A percentile compares a stretch with the other conserved stretches of the same genome.
phyloP scores from a whole-genome alignment of 2,797 vertebrate genomes.

The Remorina albescens region DNA sequence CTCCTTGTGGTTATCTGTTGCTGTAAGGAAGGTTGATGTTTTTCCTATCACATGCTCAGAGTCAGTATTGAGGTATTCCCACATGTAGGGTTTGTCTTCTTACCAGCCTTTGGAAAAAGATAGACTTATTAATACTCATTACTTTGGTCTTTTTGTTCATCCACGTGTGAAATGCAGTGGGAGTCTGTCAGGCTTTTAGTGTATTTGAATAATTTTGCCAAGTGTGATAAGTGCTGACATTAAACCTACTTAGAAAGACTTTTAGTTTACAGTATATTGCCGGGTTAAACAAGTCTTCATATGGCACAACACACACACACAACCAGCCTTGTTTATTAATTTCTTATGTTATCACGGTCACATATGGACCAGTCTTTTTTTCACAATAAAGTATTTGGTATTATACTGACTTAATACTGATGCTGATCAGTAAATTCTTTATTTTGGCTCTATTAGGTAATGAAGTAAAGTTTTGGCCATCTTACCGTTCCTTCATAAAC shows the following conservation, averaged over 20 bases:
- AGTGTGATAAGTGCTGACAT: slow-evolving; percentile 33
- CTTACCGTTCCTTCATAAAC: slow-evolving; percentile 5
- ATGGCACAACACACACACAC: not conserved
- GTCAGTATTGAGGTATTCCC: not conserved
- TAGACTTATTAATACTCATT: not conserved
- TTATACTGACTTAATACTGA: not conserved
- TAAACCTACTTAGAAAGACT: slow-evolving; percentile 29
- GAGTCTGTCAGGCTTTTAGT: slow-evolving; percentile 2
- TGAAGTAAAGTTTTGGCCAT: slow-evolving; percentile 5
- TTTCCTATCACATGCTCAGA: not conserved
- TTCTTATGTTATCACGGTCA: not conserved
- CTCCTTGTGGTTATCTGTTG: not conserved
- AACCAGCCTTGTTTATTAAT: not conserved
- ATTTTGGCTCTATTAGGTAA: not conserved
- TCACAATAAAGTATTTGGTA: not conserved
- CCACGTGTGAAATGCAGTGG: not conserved
- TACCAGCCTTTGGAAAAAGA: not conserved
- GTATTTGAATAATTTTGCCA: slow-evolving; percentile 42
- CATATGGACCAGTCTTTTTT: not conserved
- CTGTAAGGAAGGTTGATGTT: not conserved
- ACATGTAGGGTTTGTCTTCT: not conserved
- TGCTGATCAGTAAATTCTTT: not conserved
- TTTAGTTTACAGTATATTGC: slow-evolving; percentile 5
- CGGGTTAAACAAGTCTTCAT: slow-evolving; percentile 22
- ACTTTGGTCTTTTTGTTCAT: slow-evolving; percentile 12